A percentile compares a stretch with the other conserved stretches of the same genome.
phyloP scores from a whole-genome alignment of 1,140 invertebrate genomes.

The Drosophila lowei region DNA sequence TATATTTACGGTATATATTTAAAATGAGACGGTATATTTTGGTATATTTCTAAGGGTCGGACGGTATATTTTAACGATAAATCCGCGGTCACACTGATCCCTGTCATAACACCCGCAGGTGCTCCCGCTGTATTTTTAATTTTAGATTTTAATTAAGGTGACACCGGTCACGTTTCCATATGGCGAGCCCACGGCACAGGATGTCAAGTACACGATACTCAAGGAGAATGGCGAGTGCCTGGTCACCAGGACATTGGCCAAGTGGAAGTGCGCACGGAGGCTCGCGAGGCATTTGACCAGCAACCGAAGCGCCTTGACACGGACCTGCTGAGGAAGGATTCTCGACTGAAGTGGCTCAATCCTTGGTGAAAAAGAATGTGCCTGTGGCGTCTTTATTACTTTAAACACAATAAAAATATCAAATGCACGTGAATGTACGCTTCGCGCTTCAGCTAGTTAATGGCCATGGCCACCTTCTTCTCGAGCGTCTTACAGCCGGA shows the following conservation, averaged over 20 bases:
- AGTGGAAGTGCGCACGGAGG: slow-evolving; percentile 84
- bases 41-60: too few species aligned
- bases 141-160: slow-evolving; percentile 90
- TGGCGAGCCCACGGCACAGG: slow-evolving; percentile 89
- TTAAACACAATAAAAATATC: background rate
- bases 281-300: slow-evolving; percentile 85
- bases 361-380: slow-evolving; percentile 57
- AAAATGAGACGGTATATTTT: too few species aligned
- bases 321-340: slow-evolving; percentile 87
- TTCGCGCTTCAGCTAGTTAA: slow-evolving; percentile 2
- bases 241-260: slow-evolving; percentile 86
- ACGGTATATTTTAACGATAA: too few species aligned
- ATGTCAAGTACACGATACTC: slow-evolving; percentile 88
- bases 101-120: slow-evolving; percentile 53
- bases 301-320: slow-evolving; percentile 87
- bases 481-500: slow-evolving; percentile 86
- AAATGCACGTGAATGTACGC: too few species aligned
- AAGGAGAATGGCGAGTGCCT: slow-evolving; percentile 91
- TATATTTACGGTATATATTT: too few species aligned
- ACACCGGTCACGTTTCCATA: slow-evolving; percentile 92
- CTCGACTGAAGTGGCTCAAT: slow-evolving; percentile 88
- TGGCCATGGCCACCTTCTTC: slow-evolving; percentile 84
- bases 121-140: slow-evolving; percentile 1
- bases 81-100: too few species aligned
- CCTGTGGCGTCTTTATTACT: slow-evolving; percentile 5